Evolutionary conservation across 2,888 invertebrate genomes (phyloP), one percentile per base, ranked within the genome.

Genomic region (Melangyna quadrimaculata): DNA sequence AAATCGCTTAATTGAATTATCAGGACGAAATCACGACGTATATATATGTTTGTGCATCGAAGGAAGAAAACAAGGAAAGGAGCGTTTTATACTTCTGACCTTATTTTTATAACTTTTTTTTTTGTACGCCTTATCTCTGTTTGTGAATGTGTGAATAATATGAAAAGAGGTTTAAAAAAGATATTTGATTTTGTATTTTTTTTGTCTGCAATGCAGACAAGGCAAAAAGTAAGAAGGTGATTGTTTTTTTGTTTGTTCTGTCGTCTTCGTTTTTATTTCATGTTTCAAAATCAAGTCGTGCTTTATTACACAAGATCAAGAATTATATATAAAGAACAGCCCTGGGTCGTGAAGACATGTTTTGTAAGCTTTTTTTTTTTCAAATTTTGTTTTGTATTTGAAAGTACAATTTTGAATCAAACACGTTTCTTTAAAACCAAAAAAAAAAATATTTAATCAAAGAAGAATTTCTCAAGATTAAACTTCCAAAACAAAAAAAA

Each of bases 1-100:
- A 83, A 83, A 63, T 63, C 63, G 69, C 78, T 69, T 78, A 83
- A 83, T 83, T 83, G 61, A 78, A 83, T 83, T 83, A 78, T 78
- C 63, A 69, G 55, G 55, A 67, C 6, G 45, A 63, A 22, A 37
- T 67, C 17, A 19, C 4, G 12, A n/a, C n/a, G n/a, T n/a, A n/a
- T n/a, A n/a, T n/a, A n/a, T n/a, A n/a, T n/a, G n/a, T n/a, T n/a
- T n/a, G n/a, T n/a, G n/a, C n/a, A n/a, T n/a, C 37, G 35, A 48
- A 55, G 59, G 27, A 51, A 17, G 24, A 27, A 43, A 27, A 12
- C 27, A 24, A 0, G 24, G 0, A 40, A 29, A 17, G 48, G 51
- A 67, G 32, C n/a, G 17, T 12, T 43, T 53, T 59, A 53, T 73
- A 51, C 40, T 65, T 32, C 40, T 71, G 70, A 71, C 69, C 74